Evolutionary conservation across 2,888 invertebrate genomes (phyloP).

Genomic region (Andrena flavipes): DNA sequence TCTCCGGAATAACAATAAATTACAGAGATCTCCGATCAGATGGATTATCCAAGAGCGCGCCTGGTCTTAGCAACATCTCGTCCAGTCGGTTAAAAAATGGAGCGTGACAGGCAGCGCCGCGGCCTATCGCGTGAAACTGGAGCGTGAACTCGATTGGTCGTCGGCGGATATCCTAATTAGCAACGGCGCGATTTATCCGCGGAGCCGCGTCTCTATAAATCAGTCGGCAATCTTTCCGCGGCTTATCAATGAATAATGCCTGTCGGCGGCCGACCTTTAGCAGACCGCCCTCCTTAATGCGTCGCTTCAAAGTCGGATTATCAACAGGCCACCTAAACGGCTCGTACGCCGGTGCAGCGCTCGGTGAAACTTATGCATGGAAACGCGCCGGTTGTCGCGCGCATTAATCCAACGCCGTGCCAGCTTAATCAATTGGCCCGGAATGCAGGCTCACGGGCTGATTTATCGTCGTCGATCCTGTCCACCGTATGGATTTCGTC

Average conservation of each 20-base stretch:
- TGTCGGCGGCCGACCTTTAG: conserved; percentile 20
- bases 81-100: too few relatives aligned
- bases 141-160: neutral
- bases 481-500: conserved; percentile 52
- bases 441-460: conserved; percentile 71
- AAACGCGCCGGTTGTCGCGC: conserved; percentile 55
- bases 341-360: conserved; percentile 29
- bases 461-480: conserved; percentile 68
- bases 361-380: conserved; percentile 56
- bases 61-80: too few relatives aligned
- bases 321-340: conserved; percentile 36
- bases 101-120: neutral
- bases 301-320: conserved; percentile 45
- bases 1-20: neutral
- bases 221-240: conserved; percentile 11
- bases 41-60: too few relatives aligned
- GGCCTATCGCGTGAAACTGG: conserved; percentile 8
- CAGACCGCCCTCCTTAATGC: conserved; percentile 16
- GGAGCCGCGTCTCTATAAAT: conserved; percentile 35
- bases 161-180: conserved; percentile 37
- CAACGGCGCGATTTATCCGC: neutral
- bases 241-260: conserved; percentile 49
- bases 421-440: conserved; percentile 75
- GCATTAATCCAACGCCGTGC: conserved; percentile 44
- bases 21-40: neutral